Evolutionary conservation across 2,888 invertebrate species (phyloP).

Genomic region (Pollenia angustigena): DNA sequence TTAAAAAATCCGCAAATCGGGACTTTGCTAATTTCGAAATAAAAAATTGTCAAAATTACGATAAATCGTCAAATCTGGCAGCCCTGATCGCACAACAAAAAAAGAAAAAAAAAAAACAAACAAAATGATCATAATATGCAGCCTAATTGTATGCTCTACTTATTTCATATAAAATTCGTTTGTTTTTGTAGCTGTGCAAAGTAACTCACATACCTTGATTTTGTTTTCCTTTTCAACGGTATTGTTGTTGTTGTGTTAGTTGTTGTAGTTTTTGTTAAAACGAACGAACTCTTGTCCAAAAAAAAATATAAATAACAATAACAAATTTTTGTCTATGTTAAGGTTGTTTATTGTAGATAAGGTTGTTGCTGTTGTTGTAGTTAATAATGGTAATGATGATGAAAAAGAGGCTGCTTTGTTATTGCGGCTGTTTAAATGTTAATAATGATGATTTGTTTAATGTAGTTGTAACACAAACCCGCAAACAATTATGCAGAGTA

Average conservation of each 20-base stretch:
- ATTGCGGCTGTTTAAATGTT: slow-evolving; percentile 13
- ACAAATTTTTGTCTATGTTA: slow-evolving; percentile 11
- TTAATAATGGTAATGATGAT: slow-evolving; percentile 5
- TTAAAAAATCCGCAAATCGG: no score
- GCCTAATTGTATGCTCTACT: slow-evolving; percentile 65
- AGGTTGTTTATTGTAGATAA: slow-evolving; percentile 14
- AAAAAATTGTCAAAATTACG: no score
- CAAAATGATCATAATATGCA: slow-evolving; percentile 18
- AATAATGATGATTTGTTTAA: slow-evolving; percentile 18
- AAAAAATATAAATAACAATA: background rate
- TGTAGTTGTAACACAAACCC: background rate
- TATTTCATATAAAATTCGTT: background rate
- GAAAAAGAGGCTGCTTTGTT: slow-evolving; percentile 11
- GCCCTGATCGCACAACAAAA: no score
- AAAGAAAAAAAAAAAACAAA: no score
- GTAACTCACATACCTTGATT: slow-evolving; percentile 62
- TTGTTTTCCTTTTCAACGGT: slow-evolving; percentile 28
- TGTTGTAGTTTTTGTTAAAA: background rate
- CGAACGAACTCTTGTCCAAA: slow-evolving; percentile 11
- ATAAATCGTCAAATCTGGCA: background rate
- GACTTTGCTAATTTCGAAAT: no score
- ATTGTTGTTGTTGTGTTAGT: background rate
- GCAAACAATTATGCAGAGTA: background rate
- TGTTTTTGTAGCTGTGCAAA: background rate
- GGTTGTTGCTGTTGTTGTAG: background rate